Evolutionary conservation across 2,113 vertebrate genomes (phyloP).

Genomic region (Apodemus sylvaticus): DNA sequence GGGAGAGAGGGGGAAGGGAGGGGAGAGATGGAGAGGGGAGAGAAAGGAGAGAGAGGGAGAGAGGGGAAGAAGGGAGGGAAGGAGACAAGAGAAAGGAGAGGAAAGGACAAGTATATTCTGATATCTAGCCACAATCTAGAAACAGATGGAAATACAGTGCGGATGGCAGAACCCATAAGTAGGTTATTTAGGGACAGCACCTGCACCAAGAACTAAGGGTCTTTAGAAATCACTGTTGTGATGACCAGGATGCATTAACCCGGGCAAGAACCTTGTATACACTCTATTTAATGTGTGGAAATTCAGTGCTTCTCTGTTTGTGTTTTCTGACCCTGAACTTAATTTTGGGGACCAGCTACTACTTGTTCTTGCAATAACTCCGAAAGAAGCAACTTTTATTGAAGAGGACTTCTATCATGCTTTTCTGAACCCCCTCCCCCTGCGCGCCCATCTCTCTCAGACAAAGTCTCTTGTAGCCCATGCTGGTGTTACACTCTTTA

Average conservation of each 20-base stretch:
- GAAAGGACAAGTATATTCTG: background rate
- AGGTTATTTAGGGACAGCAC: background rate
- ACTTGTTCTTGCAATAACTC: background rate
- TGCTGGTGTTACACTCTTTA: background rate
- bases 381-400: slow-evolving; percentile 1
- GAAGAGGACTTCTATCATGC: background rate
- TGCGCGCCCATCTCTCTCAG: background rate
- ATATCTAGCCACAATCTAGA: background rate
- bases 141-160: background rate
- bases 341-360: background rate
- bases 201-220: background rate
- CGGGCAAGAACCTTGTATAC: background rate
- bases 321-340: background rate
- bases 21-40: too few relatives aligned
- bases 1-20: too few relatives aligned
- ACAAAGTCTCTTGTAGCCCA: background rate
- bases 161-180: background rate
- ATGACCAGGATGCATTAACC: background rate
- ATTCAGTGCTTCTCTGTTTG: background rate
- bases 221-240: background rate
- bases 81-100: background rate
- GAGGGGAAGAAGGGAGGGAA: background rate
- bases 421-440: background rate
- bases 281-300: background rate
- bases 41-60: background rate